A percentile compares a stretch with the other conserved stretches of the same genome.
These are phyloP conservation scores for Phylloscopus trochiloides DNA, from an alignment of 2,113 vertebrate species.

Conservation along the genomic window DNA sequence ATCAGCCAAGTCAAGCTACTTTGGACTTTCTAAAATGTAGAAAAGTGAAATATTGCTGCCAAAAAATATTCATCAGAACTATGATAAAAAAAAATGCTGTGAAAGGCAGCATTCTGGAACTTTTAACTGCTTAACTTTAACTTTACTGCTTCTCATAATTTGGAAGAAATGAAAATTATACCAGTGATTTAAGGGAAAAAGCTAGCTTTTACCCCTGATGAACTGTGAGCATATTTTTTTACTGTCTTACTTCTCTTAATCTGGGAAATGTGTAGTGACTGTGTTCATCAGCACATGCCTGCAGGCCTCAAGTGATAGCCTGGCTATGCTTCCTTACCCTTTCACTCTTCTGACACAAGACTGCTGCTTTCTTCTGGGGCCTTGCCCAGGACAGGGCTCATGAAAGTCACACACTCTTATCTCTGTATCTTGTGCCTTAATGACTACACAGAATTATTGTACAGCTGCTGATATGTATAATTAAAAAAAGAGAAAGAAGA, in stretches of 20 bases:
- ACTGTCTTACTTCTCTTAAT: not conserved
- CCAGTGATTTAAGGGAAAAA: not conserved
- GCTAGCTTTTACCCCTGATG: not conserved
- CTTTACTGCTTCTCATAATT: not conserved
- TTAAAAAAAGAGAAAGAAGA: not conserved
- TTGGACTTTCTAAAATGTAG: not conserved
- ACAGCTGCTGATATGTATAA: not conserved
- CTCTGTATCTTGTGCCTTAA: not conserved
- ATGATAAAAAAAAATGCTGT: not conserved
- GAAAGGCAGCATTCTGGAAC: not conserved
- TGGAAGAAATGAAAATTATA: not conserved
- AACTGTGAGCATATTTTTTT: not conserved
- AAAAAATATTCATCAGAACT: not conserved
- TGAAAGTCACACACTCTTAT: not conserved
- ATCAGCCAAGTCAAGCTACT: not conserved
- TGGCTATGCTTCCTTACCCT: not conserved
- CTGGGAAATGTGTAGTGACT: not conserved
- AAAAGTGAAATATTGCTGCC: not conserved
- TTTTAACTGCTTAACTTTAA: not conserved
- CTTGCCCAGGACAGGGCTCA: not conserved
- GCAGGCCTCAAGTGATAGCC: not conserved
- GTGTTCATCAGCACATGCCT: not conserved
- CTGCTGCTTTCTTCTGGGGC: not conserved
- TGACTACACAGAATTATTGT: not conserved
- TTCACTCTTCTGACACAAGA: not conserved